Evolutionary conservation across 2,888 invertebrate genomes (phyloP), one percentile per base, ranked within the genome.

Genomic region (Harpagoxenus sublaevis): DNA sequence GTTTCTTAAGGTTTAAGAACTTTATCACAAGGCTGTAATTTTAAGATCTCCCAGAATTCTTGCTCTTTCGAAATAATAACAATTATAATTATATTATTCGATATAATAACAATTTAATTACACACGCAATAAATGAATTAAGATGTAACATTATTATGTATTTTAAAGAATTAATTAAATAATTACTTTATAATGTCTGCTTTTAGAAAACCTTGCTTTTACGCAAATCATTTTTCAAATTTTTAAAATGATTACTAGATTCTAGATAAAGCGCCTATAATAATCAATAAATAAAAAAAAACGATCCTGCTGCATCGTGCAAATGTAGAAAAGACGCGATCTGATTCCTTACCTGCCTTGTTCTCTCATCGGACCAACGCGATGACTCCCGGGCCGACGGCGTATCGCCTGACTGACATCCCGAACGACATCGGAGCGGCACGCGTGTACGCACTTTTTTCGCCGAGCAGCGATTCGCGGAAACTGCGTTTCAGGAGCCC

Each of bases 401-500:
- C 55, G 62, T 57, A 62, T 57, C 60, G 86, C 60, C 79, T 60
- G 83, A 71, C 84, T 85, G 77, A 68, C 89, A 89, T 90, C 86
- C 84, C 89, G 84, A 73, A 71, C 78, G 74, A 62, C 23, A 55
- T 60, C 63, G 79, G 71, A 86, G 74, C 81, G 87, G 79, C 85
- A 88, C 88, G 91, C 87, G 87, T 89, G 84, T 86, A 88, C 92
- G 86, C 91, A 92, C 92, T 93, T 93, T 93, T 94, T 93, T 93
- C 92, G 87, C 91, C 91, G 88, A 91, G 91, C 92, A 93, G 91
- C 92, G 94, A 93, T 93, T 94, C 93, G 93, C 94, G 94, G 94
- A 94, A 94, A 94, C 94, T 94, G 94, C 94, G 94, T 93, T 93
- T 92, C 92, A 93, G 92, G 90, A 92, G 91, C 92, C 89, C 90